phyloP scores from a whole-genome alignment of 2,797 vertebrate genomes.

The Pteronotus mesoamericanus region DNA sequence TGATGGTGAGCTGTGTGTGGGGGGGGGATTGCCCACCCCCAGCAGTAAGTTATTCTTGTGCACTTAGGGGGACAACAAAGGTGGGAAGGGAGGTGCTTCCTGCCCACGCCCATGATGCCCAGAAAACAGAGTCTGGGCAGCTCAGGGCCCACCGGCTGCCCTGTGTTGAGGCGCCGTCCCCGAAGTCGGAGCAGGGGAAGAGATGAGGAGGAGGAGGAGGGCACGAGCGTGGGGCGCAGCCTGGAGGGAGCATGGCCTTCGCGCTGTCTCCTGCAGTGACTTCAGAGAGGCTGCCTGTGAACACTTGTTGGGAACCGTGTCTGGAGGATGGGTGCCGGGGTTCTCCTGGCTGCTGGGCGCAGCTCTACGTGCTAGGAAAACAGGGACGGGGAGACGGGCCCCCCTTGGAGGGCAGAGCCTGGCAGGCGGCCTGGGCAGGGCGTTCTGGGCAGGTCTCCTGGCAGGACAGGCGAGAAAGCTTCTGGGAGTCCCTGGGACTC shows the following conservation, averaged over 20 bases:
- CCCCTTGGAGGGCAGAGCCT: background rate
- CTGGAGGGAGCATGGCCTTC: background rate
- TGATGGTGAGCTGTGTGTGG: background rate
- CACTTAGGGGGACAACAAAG: background rate
- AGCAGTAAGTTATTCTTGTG: background rate
- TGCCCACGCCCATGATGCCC: background rate
- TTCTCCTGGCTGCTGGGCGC: rapidly evolving
- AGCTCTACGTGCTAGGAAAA: background rate
- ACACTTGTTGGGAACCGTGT: too few species aligned
- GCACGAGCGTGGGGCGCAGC: rapidly evolving
- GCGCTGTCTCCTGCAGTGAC: background rate
- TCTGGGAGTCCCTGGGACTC: background rate
- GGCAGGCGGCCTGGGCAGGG: background rate
- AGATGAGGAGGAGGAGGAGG: too few species aligned
- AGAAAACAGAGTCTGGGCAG: background rate
- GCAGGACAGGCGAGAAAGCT: too few species aligned
- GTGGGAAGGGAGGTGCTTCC: background rate
- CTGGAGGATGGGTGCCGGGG: too few species aligned
- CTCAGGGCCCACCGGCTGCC: background rate
- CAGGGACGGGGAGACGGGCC: background rate
- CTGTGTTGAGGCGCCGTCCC: background rate
- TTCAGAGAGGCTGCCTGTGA: background rate
- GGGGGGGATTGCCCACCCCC: background rate
- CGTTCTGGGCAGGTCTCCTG: background rate
- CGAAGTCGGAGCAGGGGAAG: rapidly evolving